Evolutionary conservation across 1,140 invertebrate species (phyloP).

Genomic region (Zaprionus ornatus): DNA sequence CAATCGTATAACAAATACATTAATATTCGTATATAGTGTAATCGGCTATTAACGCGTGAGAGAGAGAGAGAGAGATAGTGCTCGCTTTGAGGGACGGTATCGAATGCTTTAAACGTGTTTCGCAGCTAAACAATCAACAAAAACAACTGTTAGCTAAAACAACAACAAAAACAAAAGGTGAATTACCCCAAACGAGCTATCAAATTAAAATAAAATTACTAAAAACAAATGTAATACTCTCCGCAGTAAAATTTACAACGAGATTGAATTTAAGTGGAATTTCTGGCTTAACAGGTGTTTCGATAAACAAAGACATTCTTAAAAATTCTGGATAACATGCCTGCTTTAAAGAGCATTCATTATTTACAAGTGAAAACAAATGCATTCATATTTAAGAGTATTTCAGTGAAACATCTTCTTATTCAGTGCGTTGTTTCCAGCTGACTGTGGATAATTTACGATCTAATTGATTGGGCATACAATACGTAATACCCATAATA

Average conservation of each 20-base stretch:
- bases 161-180: constrained; percentile 44
- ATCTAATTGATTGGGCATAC: background rate
- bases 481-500: background rate
- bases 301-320: background rate
- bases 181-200: constrained; percentile 36
- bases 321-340: background rate
- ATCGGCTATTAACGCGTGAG: background rate
- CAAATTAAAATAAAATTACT: constrained; percentile 13
- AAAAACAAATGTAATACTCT: background rate
- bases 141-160: background rate
- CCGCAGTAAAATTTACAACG: background rate
- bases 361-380: background rate
- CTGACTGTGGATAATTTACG: background rate
- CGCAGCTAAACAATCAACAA: constrained; percentile 33
- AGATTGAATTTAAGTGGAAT: background rate
- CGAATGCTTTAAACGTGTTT: constrained; percentile 54
- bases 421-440: background rate
- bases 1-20: background rate
- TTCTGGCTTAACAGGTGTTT: background rate
- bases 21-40: constrained; percentile 9
- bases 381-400: background rate
- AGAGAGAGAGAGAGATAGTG: background rate
- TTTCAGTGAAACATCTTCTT: background rate
- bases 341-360: background rate
- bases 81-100: constrained; percentile 38